Evolutionary conservation across 2,113 vertebrate genomes (phyloP).

Genomic region (Aix galericulata): DNA sequence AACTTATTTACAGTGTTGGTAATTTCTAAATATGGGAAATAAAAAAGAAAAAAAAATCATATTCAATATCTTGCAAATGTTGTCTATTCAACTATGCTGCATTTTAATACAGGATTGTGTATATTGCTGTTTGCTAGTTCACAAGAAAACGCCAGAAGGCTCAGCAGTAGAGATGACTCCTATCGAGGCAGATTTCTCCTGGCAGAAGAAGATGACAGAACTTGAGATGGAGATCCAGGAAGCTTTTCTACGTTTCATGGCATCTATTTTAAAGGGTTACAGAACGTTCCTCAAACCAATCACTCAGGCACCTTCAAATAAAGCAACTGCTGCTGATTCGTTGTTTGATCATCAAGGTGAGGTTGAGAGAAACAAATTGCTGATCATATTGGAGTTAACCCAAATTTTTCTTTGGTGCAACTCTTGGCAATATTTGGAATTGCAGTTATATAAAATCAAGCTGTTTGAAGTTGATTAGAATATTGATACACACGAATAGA

Average conservation of each 20-base stretch:
- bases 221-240: slow-evolving; percentile 98
- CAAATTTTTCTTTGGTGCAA: not conserved
- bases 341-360: slow-evolving; percentile 95
- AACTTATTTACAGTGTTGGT: not conserved
- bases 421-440: not conserved
- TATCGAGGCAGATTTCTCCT: slow-evolving; percentile 95
- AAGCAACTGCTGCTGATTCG: slow-evolving; percentile 92
- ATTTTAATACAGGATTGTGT: not conserved
- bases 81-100: not conserved
- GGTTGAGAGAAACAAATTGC: not conserved
- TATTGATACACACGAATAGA: not conserved
- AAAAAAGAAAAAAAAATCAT: not conserved
- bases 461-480: not conserved
- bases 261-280: slow-evolving; percentile 93
- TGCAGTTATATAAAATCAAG: not conserved
- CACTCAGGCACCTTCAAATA: slow-evolving; percentile 93
- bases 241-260: slow-evolving; percentile 95
- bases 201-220: slow-evolving; percentile 92
- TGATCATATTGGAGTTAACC: not conserved
- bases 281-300: slow-evolving; percentile 93
- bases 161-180: slow-evolving; percentile 93
- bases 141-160: slow-evolving; percentile 80
- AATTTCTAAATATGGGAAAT: not conserved
- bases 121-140: slow-evolving; percentile 70
- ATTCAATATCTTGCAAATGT: not conserved